Evolutionary conservation across 1,140 invertebrate genomes (phyloP), one percentile per base, ranked within the genome.

Genomic region (Drosophila trapezifrons): DNA sequence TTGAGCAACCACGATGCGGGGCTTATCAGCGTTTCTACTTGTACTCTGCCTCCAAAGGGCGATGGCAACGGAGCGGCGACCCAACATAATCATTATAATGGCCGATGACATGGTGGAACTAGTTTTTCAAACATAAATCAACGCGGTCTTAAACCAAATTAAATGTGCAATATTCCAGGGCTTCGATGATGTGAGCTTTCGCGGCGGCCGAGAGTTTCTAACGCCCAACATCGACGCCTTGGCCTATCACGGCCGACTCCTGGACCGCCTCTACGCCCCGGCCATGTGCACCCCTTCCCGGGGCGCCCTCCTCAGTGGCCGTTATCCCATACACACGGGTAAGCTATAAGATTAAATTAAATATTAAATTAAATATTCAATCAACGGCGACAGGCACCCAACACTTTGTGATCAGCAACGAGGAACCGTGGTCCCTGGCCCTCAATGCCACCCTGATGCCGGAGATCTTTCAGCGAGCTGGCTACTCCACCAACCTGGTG

Each of bases 141-240:
- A 27, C 13, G 17, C 42, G 13, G 22, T 55, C 7, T 43, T 52
- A 45, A 40, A 18, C 20, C 22, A 29, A 57, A 46, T 12, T 2
- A 37, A 52, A 52, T 37, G 12, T 54, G 15, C 42, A n/a, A 2
- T 12, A 12, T 63, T 62, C 45, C 42, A 97, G 96, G 97, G 97
- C 13, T 98, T 96, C 94, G 97, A 97, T 92, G 97, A 98, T 93
- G 96, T 98, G 7, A 96, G 97, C 46, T 98, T 97, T 91, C 97
- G 97, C 91, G 97, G 97, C 3, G 96, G 95, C 1, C 93, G 96
- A 69, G 96, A 98, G 92, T 96, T 97, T 72, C 94, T 95, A 47
- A 97, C 97, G 0, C 96, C 96, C 2, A 97, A 97, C 91, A 96
- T 98, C 56, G 97, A 98, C 91, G 94, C 95, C 4, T 84, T 98